Percentiles rank a stretch among this genome's conserved stretches.
Evolutionary conservation across 2,797 vertebrate species (phyloP).

Genomic region (Schizopygopsis malacanthus): DNA sequence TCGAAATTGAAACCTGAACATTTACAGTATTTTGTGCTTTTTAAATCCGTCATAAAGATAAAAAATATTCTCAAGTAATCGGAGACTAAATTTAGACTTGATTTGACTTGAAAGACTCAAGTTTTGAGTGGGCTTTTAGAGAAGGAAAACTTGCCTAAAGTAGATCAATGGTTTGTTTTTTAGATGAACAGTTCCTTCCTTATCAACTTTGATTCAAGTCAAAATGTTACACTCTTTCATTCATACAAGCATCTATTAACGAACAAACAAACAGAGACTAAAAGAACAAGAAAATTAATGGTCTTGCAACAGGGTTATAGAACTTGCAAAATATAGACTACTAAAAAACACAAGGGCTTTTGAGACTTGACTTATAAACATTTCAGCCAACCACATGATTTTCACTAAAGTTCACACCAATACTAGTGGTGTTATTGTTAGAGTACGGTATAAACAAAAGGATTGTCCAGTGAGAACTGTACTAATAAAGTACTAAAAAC

Average conservation of each 20-base stretch:
- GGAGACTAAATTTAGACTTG: neutral
- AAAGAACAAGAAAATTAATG: neutral
- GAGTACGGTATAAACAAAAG: neutral
- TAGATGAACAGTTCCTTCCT: neutral
- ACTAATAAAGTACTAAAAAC: neutral
- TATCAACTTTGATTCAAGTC: neutral
- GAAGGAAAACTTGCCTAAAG: neutral
- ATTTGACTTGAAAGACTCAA: neutral
- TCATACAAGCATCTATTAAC: neutral
- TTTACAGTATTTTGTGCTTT: neutral
- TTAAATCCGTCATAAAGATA: neutral
- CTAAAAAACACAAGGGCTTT: neutral
- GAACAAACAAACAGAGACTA: neutral
- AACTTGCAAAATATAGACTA: neutral
- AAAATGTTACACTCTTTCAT: neutral
- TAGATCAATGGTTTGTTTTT: neutral
- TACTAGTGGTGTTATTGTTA: neutral
- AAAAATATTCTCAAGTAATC: neutral
- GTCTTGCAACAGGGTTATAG: neutral
- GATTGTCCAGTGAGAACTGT: neutral
- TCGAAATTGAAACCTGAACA: neutral
- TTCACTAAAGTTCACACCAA: neutral
- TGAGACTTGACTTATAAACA: neutral
- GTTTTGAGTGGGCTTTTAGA: neutral
- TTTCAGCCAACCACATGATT: neutral